Evolutionary conservation across 92 coral and sea anemone genomes (phyloP).

Genomic region (Epizoanthus illoricatus): DNA sequence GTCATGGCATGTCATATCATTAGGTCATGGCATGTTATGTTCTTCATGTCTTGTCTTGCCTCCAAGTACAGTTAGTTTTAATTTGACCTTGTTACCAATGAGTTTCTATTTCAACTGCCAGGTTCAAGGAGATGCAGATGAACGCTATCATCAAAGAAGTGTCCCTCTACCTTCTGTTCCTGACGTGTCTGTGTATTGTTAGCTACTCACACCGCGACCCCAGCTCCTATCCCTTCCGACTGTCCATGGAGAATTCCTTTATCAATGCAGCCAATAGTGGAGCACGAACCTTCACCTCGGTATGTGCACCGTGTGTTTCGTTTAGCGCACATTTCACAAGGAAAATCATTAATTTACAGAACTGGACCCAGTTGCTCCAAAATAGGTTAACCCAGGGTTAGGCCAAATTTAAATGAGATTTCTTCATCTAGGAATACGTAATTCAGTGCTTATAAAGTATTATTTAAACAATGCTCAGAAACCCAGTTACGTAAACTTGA

Average conservation of each 20-base stretch:
- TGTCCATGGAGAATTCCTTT: slow-evolving; percentile 77
- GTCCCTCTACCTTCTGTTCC: slow-evolving; percentile 73
- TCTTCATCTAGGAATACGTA: no score
- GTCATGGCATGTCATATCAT: no score
- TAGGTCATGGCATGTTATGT: no score
- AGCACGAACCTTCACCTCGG: slow-evolving; percentile 68
- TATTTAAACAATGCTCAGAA: no score
- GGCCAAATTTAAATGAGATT: no score
- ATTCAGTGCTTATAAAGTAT: no score
- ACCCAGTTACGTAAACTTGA: no score
- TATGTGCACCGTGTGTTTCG: slow-evolving; percentile 26
- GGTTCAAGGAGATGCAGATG: slow-evolving; percentile 94
- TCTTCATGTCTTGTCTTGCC: no score
- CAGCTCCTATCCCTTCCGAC: slow-evolving; percentile 64
- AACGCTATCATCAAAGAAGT: slow-evolving; percentile 87
- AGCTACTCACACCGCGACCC: slow-evolving; percentile 92
- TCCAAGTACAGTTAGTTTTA: no score
- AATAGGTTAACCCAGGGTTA: no score
- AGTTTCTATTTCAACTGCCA: slow-evolving; percentile 24
- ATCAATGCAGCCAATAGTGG: slow-evolving; percentile 71
- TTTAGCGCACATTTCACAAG: background rate
- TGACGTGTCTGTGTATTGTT: slow-evolving; percentile 82
- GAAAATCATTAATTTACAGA: no score
- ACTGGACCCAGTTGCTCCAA: no score
- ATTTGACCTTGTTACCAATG: background rate